Evolutionary conservation across 1,140 invertebrate species (phyloP), one percentile per base, ranked within the genome.

Genomic region (Drosophila quadrilineata): DNA sequence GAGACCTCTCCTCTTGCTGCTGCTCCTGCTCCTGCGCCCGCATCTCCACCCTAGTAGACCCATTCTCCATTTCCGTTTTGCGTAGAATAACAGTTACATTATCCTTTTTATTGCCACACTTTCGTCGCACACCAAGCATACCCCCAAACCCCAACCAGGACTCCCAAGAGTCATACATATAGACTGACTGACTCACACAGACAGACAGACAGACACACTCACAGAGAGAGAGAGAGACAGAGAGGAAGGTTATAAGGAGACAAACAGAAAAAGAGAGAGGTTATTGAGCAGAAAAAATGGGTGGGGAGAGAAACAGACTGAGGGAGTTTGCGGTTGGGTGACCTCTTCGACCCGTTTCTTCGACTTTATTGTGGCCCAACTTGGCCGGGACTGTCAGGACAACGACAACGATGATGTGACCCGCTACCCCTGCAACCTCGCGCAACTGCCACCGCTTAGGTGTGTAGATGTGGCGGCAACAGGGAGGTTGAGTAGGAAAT

Each of bases 61-160:
- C n/a, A n/a, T n/a, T n/a, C n/a, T n/a, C 57, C 57, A 57, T 69
- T 88, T 77, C 85, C 74, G 73, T 71, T 85, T 72, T 87, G 74
- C 73, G 73, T 79, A 85, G 77, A 85, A 87, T 87, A 87, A 87
- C 84, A 87, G 84, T 87, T 87, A 84, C 86, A 87, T 87, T 87
- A 87, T 87, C 84, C 84, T 87, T 87, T 87, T 87, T 87, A 87
- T 87, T 87, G 77, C 84, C 84, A 87, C 84, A 87, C 84, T 87
- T 87, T 85, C 80, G 71, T 71, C 71, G 69, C 75, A 87, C 64
- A 75, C 71, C 64, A 33, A 12, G 31, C 33, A 26, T 22, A 22
- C 5, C 54, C 26, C 50, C 31, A 56, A 8, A 49, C 26, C 40
- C n/a, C 14, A 43, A 2, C 10, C 33, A 35, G 14, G 0, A 40